Conservation (phyloP, 2,797 vertebrate genomes). For the Margarornis squamiger region DNA sequence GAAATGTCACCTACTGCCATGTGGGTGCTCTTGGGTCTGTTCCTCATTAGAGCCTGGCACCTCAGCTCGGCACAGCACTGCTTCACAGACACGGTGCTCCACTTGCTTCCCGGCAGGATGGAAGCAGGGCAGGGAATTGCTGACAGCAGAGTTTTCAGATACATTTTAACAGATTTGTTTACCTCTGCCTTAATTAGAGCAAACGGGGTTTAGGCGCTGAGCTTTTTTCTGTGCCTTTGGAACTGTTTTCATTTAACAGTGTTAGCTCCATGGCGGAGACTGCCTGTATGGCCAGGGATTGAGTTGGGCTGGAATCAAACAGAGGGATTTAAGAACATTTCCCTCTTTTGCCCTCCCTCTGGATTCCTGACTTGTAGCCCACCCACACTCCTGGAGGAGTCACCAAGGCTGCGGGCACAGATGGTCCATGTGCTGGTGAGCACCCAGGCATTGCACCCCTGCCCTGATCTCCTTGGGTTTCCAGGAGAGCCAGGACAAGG, state of each 20-base stretch:
- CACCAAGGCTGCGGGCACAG: neutral
- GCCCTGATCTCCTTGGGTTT: fast-evolving
- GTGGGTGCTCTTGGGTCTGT: neutral
- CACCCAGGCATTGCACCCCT: fast-evolving
- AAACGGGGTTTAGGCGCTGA: neutral
- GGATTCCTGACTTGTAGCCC: neutral
- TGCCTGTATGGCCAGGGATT: neutral
- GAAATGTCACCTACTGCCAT: neutral
- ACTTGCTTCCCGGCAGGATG: neutral
- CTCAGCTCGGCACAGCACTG: neutral
- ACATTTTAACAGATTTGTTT: neutral
- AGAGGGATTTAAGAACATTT: neutral
- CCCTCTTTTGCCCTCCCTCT: neutral
- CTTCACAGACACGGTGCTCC: neutral
- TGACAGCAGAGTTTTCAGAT: neutral
- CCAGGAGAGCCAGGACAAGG: neutral
- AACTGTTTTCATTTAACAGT: neutral
- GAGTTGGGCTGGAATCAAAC: neutral
- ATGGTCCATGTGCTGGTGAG: fast-evolving
- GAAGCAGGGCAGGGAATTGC: neutral
- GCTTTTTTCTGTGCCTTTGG: neutral
- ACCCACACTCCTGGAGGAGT: too few relatives aligned
- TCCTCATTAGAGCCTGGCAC: neutral
- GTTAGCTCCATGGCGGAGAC: neutral
- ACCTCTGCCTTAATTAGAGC: neutral